A percentile compares a stretch with the other conserved stretches of the same genome.
phyloP scores from a whole-genome alignment of 2,888 invertebrate genomes.

The Hesperia comma region DNA sequence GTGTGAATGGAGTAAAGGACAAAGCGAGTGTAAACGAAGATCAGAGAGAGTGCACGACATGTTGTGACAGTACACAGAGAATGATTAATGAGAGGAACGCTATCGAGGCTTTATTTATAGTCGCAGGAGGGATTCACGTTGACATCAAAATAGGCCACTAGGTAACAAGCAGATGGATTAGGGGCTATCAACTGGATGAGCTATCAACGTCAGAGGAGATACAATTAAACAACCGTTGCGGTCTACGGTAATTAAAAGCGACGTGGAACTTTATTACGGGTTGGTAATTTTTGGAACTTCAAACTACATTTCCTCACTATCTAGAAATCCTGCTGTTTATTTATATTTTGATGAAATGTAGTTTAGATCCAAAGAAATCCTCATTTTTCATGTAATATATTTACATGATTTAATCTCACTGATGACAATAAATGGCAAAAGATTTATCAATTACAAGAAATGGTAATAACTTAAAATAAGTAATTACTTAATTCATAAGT shows the following conservation, averaged over 20 bases:
- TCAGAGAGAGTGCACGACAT: slow-evolving; percentile 71
- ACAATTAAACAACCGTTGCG: background rate
- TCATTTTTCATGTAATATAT: no score
- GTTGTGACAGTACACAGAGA: slow-evolving; percentile 71
- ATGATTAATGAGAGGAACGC: slow-evolving; percentile 73
- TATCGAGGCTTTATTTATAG: slow-evolving; percentile 75
- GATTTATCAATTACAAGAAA: no score
- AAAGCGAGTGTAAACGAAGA: slow-evolving; percentile 50
- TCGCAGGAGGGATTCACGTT: slow-evolving; percentile 62
- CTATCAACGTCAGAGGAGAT: slow-evolving; percentile 7
- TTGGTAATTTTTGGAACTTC: background rate
- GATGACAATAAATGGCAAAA: no score
- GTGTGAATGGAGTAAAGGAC: slow-evolving; percentile 50
- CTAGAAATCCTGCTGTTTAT: no score
- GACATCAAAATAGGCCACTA: slow-evolving; percentile 70
- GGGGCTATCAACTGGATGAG: slow-evolving; percentile 16
- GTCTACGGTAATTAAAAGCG: background rate
- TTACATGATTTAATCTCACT: no score
- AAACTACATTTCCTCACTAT: no score
- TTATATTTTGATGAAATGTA: no score
- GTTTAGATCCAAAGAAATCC: no score
- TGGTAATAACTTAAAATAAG: no score
- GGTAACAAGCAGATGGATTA: slow-evolving; percentile 43
- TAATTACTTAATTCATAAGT: no score
- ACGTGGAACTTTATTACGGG: background rate